Conservation (phyloP, 2,888 invertebrate genomes). For the Tenthredo livida region DNA sequence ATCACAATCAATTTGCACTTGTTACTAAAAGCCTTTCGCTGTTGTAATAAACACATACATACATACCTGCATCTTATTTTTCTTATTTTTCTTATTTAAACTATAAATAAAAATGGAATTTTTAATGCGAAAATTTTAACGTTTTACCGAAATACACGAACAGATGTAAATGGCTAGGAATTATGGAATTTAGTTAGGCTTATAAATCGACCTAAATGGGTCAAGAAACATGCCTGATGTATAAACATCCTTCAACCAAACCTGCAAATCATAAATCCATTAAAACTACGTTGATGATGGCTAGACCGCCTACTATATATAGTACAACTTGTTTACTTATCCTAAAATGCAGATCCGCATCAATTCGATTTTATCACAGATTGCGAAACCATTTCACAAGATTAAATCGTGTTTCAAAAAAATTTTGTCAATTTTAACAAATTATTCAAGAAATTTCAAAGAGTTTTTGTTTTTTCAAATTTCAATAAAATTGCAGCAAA, state of each 20-base stretch:
- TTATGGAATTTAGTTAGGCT: conserved; percentile 19
- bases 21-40: not conserved
- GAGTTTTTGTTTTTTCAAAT: not conserved
- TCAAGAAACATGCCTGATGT: conserved; percentile 36
- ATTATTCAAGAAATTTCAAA: not conserved
- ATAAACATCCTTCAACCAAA: conserved; percentile 37
- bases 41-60: no score
- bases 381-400: not conserved
- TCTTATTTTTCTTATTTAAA: not conserved
- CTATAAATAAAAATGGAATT: not conserved
- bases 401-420: not conserved
- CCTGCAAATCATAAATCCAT: conserved; percentile 11
- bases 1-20: not conserved
- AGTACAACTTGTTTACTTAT: not conserved
- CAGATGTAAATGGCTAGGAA: not conserved
- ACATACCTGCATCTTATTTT: no score
- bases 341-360: conserved; percentile 21
- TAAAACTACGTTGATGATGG: conserved; percentile 14
- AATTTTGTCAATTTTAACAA: not conserved
- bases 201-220: conserved; percentile 42
- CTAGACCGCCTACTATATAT: not conserved
- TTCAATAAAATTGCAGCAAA: not conserved
- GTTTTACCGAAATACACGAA: conserved; percentile 2
- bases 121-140: not conserved
- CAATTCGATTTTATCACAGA: not conserved